Evolutionary conservation across 2,113 vertebrate species (phyloP), one percentile per base, ranked within the genome.

Genomic region (Rhipidura dahli): DNA sequence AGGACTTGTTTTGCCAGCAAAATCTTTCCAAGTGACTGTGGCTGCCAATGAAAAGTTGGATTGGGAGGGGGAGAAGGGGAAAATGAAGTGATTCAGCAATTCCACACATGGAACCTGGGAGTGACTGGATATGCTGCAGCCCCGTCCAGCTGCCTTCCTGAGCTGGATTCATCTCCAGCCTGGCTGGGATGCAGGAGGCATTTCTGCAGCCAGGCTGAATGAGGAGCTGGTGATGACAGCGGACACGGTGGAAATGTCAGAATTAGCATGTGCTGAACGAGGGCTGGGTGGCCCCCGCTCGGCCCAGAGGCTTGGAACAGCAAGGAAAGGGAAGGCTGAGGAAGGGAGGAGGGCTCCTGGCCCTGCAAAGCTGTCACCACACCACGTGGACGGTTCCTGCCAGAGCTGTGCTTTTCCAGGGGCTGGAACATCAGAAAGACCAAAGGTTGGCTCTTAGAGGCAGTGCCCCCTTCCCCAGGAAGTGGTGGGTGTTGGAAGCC

Each of bases 171-270:
- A 94, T 96, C 94, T 92, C 64, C 92, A 96, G 91, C 87, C 94
- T 94, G 92, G 33, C 86, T 97, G 97, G 96, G 91, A 97, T 97
- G 97, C 97, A 86, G 93, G 89, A 95, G 83, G 92, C 84, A 57
- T 97, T 95, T 30, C 73, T 90, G 92, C 81, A 79, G 79, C 28
- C 71, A 95, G 97, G 95, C 96, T 96, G 75, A 91, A 96, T 87
- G 86, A 83, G 88, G 96, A 97, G 97, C 86, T 87, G 93, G 93
- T 92, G 96, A 96, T 96, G 97, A 93, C 93, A 95, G 96, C 92
- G 96, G 94, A 81, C 71, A 10, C 45, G 70, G 73, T 47, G 94
- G 95, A 98, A 98, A 97, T 97, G 97, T 97, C 97, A 98, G 78
- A 96, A 97, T 97, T 97, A 96, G 91, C 97, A 97, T 96, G 93